phyloP scores from a whole-genome alignment of 2,797 vertebrate genomes.

The Arremon brunneinucha region DNA sequence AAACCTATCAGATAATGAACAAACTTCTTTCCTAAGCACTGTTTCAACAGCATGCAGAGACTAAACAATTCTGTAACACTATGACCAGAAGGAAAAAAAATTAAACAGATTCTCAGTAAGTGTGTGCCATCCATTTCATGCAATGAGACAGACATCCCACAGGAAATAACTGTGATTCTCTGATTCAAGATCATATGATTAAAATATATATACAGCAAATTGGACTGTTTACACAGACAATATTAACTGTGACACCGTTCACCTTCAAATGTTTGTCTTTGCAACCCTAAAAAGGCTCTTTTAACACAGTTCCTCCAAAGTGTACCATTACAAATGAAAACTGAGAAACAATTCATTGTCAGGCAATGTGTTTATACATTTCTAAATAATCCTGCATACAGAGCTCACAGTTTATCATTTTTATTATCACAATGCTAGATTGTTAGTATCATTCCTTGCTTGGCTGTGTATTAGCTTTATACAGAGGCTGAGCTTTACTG shows the following conservation, averaged over 20 bases:
- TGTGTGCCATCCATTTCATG: not conserved
- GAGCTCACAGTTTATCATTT: not conserved
- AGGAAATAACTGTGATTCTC: not conserved
- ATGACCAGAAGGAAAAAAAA: not conserved
- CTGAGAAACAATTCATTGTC: not conserved
- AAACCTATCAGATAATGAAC: not conserved
- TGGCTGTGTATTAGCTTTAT: not conserved
- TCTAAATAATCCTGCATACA: not conserved
- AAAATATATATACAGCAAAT: not conserved
- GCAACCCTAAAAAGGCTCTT: not conserved
- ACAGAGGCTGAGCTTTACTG: not conserved
- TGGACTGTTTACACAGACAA: not conserved
- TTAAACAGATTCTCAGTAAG: not conserved
- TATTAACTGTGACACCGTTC: not conserved
- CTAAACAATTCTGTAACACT: not conserved
- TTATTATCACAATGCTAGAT: not conserved
- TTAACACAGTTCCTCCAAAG: not conserved
- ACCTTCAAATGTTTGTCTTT: not conserved
- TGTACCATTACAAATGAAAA: not conserved
- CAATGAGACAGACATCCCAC: not conserved
- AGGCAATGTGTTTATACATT: not conserved
- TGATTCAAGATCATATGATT: not conserved
- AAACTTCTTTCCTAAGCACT: not conserved
- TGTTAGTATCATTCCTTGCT: not conserved
- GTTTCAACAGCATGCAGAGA: not conserved